Conservation (phyloP, 1,140 invertebrate genomes). For the Hermatobates lingyangjiaoensis region DNA sequence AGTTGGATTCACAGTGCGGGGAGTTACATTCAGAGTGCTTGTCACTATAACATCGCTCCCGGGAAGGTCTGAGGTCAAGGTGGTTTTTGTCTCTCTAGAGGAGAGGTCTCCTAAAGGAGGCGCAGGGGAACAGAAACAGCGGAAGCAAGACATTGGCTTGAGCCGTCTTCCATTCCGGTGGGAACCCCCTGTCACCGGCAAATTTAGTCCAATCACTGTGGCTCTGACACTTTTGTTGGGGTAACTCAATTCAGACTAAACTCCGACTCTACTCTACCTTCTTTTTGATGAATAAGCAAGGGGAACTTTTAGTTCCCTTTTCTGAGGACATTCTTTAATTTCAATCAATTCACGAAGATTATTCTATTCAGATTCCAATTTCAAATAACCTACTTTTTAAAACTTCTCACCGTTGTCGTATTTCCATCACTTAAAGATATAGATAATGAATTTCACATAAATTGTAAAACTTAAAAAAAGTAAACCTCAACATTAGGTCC, state of each 20-base stretch:
- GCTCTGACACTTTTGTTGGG: background rate
- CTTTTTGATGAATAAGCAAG: too few relatives aligned
- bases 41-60: constrained; percentile 1
- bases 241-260: constrained; percentile 14
- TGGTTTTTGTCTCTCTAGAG: constrained; percentile 5
- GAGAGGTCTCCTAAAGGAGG: constrained; percentile 4
- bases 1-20: constrained; percentile 4
- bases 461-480: too few relatives aligned
- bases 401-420: too few relatives aligned
- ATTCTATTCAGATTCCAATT: background rate
- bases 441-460: too few relatives aligned
- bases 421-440: too few relatives aligned
- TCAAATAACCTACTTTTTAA: background rate
- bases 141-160: background rate
- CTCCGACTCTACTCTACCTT: background rate
- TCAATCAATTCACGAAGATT: background rate
- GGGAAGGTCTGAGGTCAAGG: constrained; percentile 11
- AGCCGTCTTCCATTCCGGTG: constrained; percentile 2
- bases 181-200: constrained; percentile 7
- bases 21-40: constrained; percentile 7
- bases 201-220: constrained; percentile 7
- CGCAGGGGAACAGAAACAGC: constrained; percentile 10
- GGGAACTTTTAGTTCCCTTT: background rate
- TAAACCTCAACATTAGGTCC: too few relatives aligned
- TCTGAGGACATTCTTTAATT: background rate